Evolutionary conservation across 2,888 invertebrate species (phyloP), one percentile per base, ranked within the genome.

Genomic region (Brenthis hecate): DNA sequence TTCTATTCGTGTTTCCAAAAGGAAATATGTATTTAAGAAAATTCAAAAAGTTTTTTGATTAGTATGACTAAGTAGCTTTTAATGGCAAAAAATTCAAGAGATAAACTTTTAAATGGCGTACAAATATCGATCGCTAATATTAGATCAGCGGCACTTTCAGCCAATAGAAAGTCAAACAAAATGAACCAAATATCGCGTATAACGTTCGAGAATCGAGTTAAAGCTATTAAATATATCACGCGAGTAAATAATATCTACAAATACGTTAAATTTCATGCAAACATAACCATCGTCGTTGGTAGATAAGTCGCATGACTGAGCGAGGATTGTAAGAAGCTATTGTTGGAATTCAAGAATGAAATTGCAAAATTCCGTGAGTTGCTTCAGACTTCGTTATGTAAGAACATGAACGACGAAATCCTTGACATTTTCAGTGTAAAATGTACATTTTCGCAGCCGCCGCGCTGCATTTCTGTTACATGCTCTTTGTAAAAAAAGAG

Each of bases 341-440:
- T 63, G 72, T 72, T 57, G 65, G 63, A 56, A 56, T 65, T 66
- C 68, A 55, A 56, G 51, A 54, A 62, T 48, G 6, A 43, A 48
- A 64, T 72, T 72, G 70, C 68, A 70, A 70, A 68, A 72, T 58
- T 68, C 56, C 53, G 50, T n/a, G 57, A 19, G 69, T 71, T 66
- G 66, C 68, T 58, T 68, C 66, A 70, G 55, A 13, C n/a, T 16
- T n/a, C 28, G 63, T 72, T 72, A 72, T 72, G 70, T 72, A 72
- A 72, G 50, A 36, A 51, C 19, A 28, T 16, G 53, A 43, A 11
- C 2, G 36, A 43, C 68, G 50, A 56, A 11, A 56, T 36, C 66
- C 66, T 70, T 67, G 66, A 62, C 66, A 67, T 67, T 67, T 61
- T 67, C 23, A 32, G 6, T 19, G 43, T 53, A 62, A 51, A 50